Percentiles rank a stretch among this genome's conserved stretches.
phyloP scores from a whole-genome alignment of 2,797 vertebrate species.

The Echiichthys vipera region DNA sequence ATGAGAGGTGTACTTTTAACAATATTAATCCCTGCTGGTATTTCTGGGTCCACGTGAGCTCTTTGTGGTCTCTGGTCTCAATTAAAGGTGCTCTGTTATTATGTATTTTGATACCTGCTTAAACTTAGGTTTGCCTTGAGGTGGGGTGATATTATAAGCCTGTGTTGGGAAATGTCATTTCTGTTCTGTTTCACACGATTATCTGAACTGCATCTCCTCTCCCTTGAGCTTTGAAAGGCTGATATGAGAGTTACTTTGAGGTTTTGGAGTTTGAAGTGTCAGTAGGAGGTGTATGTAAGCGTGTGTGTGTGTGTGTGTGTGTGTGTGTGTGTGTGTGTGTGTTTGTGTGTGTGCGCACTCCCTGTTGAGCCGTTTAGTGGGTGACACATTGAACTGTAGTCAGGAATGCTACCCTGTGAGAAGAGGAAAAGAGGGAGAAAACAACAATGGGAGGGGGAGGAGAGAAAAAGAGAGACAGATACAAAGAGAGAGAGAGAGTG shows the following conservation, averaged over 20 bases:
- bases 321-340: not conserved
- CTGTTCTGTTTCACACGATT: slow-evolving; percentile 41
- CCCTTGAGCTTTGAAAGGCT: slow-evolving; percentile 53
- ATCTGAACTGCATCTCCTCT: slow-evolving; percentile 30
- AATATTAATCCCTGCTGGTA: slow-evolving; percentile 44
- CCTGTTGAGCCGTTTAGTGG: slow-evolving; percentile 34
- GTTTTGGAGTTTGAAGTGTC: slow-evolving; percentile 30
- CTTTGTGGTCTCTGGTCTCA: slow-evolving; percentile 52
- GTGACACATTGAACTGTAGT: slow-evolving; percentile 63
- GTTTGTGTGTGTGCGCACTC: slow-evolving; percentile 13
- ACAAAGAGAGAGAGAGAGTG: slow-evolving; percentile 51
- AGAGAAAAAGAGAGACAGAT: slow-evolving; percentile 53
- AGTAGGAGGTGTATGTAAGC: slow-evolving; percentile 1
- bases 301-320: not conserved
- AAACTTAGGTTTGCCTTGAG: slow-evolving; percentile 45
- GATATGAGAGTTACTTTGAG: slow-evolving; percentile 46
- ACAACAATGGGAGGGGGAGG: slow-evolving; percentile 77
- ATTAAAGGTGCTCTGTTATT: slow-evolving; percentile 63
- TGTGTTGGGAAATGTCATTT: slow-evolving; percentile 31
- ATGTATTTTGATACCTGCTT: slow-evolving; percentile 63
- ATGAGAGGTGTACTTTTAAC: slow-evolving; percentile 31
- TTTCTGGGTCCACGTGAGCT: slow-evolving; percentile 22
- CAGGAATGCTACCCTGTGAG: slow-evolving; percentile 79
- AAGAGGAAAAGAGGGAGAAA: slow-evolving; percentile 64
- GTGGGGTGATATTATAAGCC: slow-evolving; percentile 33